These are phyloP conservation scores for Limnodromus scolopaceus DNA, from an alignment of 2,797 vertebrate species.

Conservation along the genomic window DNA sequence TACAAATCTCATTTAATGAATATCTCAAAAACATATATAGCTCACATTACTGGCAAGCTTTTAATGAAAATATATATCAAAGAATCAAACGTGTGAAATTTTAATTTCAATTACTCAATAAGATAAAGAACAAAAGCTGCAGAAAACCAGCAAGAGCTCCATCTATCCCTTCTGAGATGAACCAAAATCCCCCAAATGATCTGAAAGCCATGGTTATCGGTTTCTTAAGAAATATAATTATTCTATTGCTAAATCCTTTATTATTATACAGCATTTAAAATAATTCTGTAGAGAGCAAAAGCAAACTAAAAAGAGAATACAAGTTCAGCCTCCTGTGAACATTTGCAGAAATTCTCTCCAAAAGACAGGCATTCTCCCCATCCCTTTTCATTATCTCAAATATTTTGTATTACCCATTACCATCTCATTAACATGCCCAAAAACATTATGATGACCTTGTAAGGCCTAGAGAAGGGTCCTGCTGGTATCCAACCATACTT, in stretches of 20 bases:
- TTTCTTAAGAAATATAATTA: neutral
- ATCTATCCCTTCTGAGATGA: conserved; percentile 23
- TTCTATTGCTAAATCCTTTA: neutral
- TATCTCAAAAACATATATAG: conserved; percentile 23
- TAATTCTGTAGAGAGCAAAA: neutral
- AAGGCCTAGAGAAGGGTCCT: neutral
- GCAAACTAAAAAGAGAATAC: neutral
- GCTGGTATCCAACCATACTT: neutral
- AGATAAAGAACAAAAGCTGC: conserved; percentile 17
- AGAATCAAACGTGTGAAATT: conserved; percentile 28
- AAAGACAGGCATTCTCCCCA: neutral
- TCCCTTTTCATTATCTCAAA: neutral
- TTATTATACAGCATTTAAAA: neutral
- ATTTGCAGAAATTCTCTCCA: neutral
- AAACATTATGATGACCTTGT: neutral
- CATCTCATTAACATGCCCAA: neutral
- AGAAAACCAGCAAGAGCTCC: conserved; percentile 49
- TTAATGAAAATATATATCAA: conserved; percentile 53
- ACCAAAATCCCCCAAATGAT: neutral
- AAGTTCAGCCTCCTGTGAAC: neutral
- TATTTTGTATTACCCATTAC: neutral
- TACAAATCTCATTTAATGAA: conserved; percentile 55
- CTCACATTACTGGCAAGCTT: conserved; percentile 48
- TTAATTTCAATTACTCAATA: conserved; percentile 36
- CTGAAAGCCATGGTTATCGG: neutral